Evolutionary conservation across 2,888 invertebrate genomes (phyloP).

Genomic region (Germaria angustata): DNA sequence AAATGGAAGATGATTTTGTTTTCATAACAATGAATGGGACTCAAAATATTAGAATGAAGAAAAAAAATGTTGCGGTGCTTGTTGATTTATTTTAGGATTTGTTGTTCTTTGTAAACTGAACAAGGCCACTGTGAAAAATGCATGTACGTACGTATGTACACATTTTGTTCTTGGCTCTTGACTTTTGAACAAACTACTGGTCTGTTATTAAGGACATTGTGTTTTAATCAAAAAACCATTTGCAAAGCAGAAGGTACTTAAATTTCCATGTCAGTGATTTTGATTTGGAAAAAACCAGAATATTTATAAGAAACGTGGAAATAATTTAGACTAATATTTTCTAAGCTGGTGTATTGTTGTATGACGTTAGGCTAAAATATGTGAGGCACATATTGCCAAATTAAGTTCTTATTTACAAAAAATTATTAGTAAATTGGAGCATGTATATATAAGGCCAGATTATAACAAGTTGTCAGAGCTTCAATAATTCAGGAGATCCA

Average conservation of each 20-base stretch:
- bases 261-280: slow-evolving; percentile 9
- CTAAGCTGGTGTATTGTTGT: too few species aligned
- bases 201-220: neutral
- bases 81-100: neutral
- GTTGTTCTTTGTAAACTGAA: slow-evolving; percentile 12
- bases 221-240: neutral
- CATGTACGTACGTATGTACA: neutral
- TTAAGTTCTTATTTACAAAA: too few species aligned
- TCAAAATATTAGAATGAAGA: neutral
- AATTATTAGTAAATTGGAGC: too few species aligned
- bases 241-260: neutral
- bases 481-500: too few species aligned
- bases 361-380: neutral
- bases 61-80: neutral
- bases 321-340: neutral
- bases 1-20: slow-evolving; percentile 28
- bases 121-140: slow-evolving; percentile 14
- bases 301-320: neutral
- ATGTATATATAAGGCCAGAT: too few species aligned
- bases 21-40: neutral
- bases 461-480: too few species aligned
- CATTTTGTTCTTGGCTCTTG: neutral
- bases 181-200: neutral
- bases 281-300: neutral
- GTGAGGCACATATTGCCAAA: too few species aligned